A percentile compares a stretch with the other conserved stretches of the same genome.
Evolutionary conservation across 2,888 invertebrate genomes (phyloP).

Genomic region (Tetragnatha montana): DNA sequence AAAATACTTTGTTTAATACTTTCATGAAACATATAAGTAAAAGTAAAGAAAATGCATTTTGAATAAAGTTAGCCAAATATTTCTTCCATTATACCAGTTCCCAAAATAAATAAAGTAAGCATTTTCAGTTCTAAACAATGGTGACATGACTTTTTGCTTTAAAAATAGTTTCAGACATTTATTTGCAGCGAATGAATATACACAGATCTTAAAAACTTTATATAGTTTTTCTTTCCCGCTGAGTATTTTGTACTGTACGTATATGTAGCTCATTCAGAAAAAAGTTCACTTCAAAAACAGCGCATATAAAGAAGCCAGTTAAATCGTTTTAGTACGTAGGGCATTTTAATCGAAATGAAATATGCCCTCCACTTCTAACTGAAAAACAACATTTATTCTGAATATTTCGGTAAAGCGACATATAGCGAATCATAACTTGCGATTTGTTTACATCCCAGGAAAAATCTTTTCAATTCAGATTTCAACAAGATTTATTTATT

Average conservation of each 20-base stretch:
- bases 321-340: not conserved
- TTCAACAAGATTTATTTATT: constrained; percentile 11
- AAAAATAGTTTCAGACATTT: not conserved
- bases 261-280: not conserved
- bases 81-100: too few species aligned
- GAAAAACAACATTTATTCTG: constrained; percentile 3
- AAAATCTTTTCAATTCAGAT: constrained; percentile 25
- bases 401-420: not conserved
- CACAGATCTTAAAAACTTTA: not conserved
- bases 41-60: too few species aligned
- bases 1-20: too few species aligned
- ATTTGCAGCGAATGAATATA: not conserved
- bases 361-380: constrained; percentile 1
- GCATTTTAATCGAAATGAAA: constrained; percentile 11
- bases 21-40: too few species aligned
- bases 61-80: too few species aligned
- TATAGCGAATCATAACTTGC: not conserved
- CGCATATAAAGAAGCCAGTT: not conserved
- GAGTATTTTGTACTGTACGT: not conserved
- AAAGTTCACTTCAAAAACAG: not conserved
- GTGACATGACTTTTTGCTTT: not conserved
- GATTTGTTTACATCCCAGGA: constrained; percentile 11
- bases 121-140: not conserved
- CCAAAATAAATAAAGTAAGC: not conserved
- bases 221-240: not conserved